Conservation (phyloP, 2,797 vertebrate species). For the Cossypha polioptera region DNA sequence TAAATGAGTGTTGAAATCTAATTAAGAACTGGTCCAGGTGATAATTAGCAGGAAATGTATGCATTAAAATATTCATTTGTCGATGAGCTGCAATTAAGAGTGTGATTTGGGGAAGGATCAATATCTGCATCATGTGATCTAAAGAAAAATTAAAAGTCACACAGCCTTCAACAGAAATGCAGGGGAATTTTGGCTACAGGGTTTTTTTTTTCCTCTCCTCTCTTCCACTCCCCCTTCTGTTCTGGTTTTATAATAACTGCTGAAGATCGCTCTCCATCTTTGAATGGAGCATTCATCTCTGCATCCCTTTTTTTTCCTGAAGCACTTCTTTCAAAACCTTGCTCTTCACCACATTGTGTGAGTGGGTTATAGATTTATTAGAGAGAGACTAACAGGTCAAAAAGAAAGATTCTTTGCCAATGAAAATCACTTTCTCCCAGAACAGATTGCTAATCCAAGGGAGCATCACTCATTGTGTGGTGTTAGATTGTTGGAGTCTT, state of each 20-base stretch:
- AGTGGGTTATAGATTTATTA: slow-evolving; percentile 57
- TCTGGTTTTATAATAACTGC: not conserved
- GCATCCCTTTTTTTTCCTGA: slow-evolving; percentile 48
- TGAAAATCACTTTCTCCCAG: slow-evolving; percentile 12
- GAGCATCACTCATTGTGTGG: not conserved
- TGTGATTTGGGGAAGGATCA: slow-evolving; percentile 70
- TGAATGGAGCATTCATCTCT: not conserved
- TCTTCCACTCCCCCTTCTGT: not conserved
- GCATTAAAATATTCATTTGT: slow-evolving; percentile 77
- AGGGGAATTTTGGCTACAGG: not conserved
- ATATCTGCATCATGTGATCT: slow-evolving; percentile 55
- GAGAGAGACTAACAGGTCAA: slow-evolving; percentile 42
- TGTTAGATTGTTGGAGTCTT: not conserved
- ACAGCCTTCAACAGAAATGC: slow-evolving; percentile 10
- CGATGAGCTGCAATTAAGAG: slow-evolving; percentile 75
- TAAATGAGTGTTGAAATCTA: slow-evolving; percentile 73
- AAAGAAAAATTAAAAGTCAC: slow-evolving; percentile 18
- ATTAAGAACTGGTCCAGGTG: slow-evolving; percentile 71
- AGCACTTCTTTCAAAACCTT: slow-evolving; percentile 26
- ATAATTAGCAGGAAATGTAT: slow-evolving; percentile 76
- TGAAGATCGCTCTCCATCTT: not conserved
- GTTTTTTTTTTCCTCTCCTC: not conserved
- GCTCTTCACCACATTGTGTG: slow-evolving; percentile 19
- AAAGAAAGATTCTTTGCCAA: slow-evolving; percentile 35
- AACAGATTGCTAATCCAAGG: slow-evolving; percentile 23